These are phyloP conservation scores for Paedocypris sp. DNA, from an alignment of 2,113 vertebrate species.

Conservation along the genomic window DNA sequence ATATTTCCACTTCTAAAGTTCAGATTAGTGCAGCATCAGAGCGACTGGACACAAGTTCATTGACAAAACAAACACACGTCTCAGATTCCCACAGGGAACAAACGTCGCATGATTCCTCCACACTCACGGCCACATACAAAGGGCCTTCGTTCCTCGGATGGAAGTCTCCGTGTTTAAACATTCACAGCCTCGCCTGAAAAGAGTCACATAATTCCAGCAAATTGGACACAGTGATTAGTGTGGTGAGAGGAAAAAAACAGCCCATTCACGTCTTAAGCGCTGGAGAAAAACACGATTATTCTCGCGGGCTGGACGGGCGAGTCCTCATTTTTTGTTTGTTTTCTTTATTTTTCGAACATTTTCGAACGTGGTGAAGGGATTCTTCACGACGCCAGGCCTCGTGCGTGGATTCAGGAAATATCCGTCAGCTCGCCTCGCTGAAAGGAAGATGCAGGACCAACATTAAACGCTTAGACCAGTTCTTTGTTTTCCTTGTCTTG, in stretches of 20 bases:
- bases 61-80: slow-evolving; percentile 21
- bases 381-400: slow-evolving; percentile 23
- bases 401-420: slow-evolving; percentile 3
- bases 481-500: slow-evolving; percentile 16
- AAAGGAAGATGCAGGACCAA: neutral
- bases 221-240: slow-evolving; percentile 47
- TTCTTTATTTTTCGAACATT: slow-evolving; percentile 26
- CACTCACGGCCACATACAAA: slow-evolving; percentile 40
- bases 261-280: slow-evolving; percentile 34
- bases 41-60: slow-evolving; percentile 9
- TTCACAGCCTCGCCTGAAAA: slow-evolving; percentile 42
- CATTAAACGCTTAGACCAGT: slow-evolving; percentile 4
- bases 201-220: slow-evolving; percentile 47
- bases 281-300: slow-evolving; percentile 32
- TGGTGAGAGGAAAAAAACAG: slow-evolving; percentile 28
- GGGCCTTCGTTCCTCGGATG: slow-evolving; percentile 37
- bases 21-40: neutral
- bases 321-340: slow-evolving; percentile 30
- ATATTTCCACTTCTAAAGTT: neutral
- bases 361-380: no score
- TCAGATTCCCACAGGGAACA: slow-evolving; percentile 22
- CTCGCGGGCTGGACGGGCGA: slow-evolving; percentile 12
- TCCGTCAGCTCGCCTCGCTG: slow-evolving; percentile 8
- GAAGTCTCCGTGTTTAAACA: slow-evolving; percentile 35
- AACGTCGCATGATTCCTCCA: slow-evolving; percentile 24